Evolutionary conservation across 2,113 vertebrate genomes (phyloP).

Genomic region (Euleptes europaea): DNA sequence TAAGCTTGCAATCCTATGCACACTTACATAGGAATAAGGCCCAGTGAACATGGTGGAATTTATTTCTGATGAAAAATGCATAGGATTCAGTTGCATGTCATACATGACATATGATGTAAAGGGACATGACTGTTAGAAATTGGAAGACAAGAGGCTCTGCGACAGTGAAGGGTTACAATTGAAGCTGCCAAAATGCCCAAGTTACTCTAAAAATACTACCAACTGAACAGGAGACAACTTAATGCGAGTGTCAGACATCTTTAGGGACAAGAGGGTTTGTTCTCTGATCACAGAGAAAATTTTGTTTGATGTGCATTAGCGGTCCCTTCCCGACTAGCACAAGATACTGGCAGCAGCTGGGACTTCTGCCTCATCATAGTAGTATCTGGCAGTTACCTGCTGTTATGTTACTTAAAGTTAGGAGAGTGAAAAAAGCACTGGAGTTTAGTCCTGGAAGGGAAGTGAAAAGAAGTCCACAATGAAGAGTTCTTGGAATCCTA

Average conservation of each 20-base stretch:
- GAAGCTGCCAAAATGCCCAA: no score
- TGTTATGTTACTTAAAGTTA: not conserved
- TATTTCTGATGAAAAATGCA: slow-evolving; percentile 6
- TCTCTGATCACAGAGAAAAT: no score
- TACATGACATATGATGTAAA: not conserved
- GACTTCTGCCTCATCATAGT: not conserved
- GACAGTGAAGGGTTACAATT: no score
- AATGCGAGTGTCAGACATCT: no score
- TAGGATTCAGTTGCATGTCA: not conserved
- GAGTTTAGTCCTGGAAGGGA: not conserved
- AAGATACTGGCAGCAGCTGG: not conserved
- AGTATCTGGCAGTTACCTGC: not conserved
- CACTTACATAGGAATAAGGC: not conserved
- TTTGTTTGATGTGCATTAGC: no score
- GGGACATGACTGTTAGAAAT: not conserved
- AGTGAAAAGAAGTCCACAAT: not conserved
- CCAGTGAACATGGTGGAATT: not conserved
- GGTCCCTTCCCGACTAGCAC: not conserved
- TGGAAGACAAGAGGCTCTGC: no score
- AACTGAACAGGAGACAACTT: no score
- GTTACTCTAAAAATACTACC: no score
- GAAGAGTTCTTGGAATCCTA: not conserved
- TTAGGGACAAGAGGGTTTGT: no score
- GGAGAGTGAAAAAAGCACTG: not conserved
- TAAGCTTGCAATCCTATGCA: not conserved